Evolutionary conservation across 2,113 vertebrate species (phyloP).

Genomic region (Sturnus vulgaris): DNA sequence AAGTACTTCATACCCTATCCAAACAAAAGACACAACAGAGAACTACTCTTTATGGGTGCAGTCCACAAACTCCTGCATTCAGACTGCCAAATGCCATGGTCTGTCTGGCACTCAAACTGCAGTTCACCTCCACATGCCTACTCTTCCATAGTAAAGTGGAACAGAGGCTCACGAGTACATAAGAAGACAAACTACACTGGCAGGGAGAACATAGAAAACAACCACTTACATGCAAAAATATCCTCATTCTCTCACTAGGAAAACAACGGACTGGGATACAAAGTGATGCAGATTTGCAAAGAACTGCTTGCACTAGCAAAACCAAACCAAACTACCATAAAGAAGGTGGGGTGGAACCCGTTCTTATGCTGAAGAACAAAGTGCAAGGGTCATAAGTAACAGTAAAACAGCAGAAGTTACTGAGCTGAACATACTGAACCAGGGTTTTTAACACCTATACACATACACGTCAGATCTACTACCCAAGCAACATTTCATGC

Average conservation of each 20-base stretch:
- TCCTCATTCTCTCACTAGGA: background rate
- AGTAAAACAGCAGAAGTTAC: background rate
- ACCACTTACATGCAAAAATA: background rate
- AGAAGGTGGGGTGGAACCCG: background rate
- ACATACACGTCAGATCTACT: background rate
- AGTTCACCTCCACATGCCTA: background rate
- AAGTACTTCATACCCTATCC: background rate
- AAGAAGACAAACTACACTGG: background rate
- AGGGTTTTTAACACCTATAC: background rate
- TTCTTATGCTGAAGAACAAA: background rate
- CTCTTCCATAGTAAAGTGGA: background rate
- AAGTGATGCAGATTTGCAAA: background rate
- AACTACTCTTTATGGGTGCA: background rate
- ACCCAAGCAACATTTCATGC: background rate
- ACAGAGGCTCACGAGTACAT: background rate
- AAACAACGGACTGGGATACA: background rate
- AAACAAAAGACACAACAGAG: background rate
- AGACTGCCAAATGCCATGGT: background rate
- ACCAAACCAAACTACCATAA: background rate
- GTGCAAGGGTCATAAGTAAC: background rate
- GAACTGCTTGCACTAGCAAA: background rate
- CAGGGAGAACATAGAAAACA: background rate
- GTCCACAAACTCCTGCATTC: background rate
- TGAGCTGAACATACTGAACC: background rate
- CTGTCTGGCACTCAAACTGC: background rate